phyloP scores from a whole-genome alignment of 2,113 vertebrate genomes.

The Polyodon spathula region DNA sequence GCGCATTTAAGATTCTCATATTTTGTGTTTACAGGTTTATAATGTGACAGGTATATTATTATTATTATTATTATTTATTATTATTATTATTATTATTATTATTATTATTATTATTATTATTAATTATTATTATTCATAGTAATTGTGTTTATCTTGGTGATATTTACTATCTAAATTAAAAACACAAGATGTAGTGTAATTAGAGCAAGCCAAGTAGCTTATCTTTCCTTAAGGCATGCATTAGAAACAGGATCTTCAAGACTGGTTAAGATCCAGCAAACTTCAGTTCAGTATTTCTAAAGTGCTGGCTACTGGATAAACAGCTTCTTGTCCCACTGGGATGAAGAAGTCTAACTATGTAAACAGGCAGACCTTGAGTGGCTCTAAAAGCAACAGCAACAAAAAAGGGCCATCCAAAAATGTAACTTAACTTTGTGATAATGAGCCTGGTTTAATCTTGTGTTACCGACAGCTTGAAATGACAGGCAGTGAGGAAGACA shows the following conservation, averaged over 20 bases:
- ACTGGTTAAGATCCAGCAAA: neutral
- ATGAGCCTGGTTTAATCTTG: too few relatives aligned
- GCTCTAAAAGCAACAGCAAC: too few relatives aligned
- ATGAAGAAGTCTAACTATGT: neutral
- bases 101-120: too few relatives aligned
- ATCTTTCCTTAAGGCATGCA: neutral
- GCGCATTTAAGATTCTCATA: neutral
- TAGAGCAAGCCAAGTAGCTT: neutral
- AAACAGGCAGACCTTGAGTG: neutral
- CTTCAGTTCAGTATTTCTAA: neutral
- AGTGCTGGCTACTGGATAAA: neutral
- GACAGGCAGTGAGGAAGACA: constrained; percentile 31
- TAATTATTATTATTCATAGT: too few relatives aligned
- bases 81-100: too few relatives aligned
- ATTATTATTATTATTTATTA: constrained; percentile 1
- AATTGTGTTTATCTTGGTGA: too few relatives aligned
- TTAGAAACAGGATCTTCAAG: neutral
- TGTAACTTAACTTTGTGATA: too few relatives aligned
- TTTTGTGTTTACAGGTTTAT: neutral
- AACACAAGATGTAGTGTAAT: too few relatives aligned
- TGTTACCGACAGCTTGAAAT: constrained; percentile 22
- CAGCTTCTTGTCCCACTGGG: neutral
- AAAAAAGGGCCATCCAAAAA: too few relatives aligned
- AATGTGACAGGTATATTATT: neutral
- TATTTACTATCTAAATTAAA: too few relatives aligned